Conservation (phyloP, 2,888 invertebrate species). For the Orthonychiurus folsomi region DNA sequence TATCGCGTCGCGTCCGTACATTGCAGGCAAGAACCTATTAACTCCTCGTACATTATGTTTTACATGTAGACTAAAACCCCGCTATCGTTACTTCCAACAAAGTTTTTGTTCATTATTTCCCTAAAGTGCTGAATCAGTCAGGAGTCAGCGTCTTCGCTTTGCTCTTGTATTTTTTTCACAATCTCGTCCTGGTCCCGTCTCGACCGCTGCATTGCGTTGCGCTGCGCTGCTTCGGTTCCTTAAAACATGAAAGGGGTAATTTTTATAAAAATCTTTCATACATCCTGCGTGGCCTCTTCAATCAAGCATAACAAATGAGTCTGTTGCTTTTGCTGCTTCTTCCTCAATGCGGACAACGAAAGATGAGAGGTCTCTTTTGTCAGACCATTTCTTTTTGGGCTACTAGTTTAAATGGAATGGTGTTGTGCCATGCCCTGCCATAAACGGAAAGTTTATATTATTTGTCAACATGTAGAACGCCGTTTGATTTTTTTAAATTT, state of each 20-base stretch:
- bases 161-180: neutral
- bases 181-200: too few relatives aligned
- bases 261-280: neutral
- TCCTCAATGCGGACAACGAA: too few relatives aligned
- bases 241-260: slow-evolving; percentile 1
- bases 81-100: neutral
- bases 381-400: too few relatives aligned
- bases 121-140: neutral
- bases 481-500: too few relatives aligned
- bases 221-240: too few relatives aligned
- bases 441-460: too few relatives aligned
- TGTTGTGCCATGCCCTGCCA: too few relatives aligned
- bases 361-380: too few relatives aligned
- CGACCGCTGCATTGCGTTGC: too few relatives aligned
- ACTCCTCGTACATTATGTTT: neutral
- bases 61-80: neutral
- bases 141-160: neutral
- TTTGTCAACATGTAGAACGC: too few relatives aligned
- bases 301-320: neutral
- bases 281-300: neutral
- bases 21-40: neutral
- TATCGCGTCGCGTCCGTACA: neutral
- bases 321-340: too few relatives aligned
- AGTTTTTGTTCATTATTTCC: neutral
- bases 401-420: too few relatives aligned